A percentile compares a stretch with the other conserved stretches of the same genome.
These are phyloP conservation scores for Strix uralensis DNA, from an alignment of 2,113 vertebrate genomes.

Conservation along the genomic window DNA sequence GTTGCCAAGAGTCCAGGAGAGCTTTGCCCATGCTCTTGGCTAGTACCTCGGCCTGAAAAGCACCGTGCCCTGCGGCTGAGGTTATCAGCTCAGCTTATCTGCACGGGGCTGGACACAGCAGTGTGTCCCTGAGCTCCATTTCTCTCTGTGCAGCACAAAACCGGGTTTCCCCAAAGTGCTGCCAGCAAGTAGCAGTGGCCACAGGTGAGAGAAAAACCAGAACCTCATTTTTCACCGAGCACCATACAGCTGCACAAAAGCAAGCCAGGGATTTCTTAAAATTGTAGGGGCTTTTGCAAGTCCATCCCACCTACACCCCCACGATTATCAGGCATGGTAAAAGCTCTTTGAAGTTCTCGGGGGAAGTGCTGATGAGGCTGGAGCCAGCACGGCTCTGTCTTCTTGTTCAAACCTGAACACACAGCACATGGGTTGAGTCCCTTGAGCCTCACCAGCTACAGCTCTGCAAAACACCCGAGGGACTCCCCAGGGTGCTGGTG, in stretches of 20 bases:
- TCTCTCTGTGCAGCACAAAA: neutral
- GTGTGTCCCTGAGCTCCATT: no score
- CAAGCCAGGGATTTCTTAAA: neutral
- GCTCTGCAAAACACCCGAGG: neutral
- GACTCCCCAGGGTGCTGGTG: neutral
- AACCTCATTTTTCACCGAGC: neutral
- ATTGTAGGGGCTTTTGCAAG: neutral
- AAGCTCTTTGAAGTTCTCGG: neutral
- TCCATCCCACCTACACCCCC: neutral
- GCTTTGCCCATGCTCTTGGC: neutral
- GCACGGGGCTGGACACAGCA: no score
- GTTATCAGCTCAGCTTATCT: neutral
- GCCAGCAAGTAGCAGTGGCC: neutral
- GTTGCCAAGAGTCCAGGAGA: neutral
- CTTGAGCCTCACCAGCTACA: neutral
- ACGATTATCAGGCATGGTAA: fast-evolving
- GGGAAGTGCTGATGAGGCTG: neutral
- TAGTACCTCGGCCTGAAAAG: neutral
- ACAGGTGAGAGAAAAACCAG: neutral
- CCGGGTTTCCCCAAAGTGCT: neutral
- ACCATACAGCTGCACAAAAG: neutral
- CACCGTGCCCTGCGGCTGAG: neutral
- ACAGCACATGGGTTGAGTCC: no score
- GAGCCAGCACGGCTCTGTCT: neutral
- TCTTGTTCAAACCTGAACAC: neutral